These are phyloP conservation scores for Cirrhinus mrigala DNA, from an alignment of 2,797 vertebrate species.

Conservation along the genomic window DNA sequence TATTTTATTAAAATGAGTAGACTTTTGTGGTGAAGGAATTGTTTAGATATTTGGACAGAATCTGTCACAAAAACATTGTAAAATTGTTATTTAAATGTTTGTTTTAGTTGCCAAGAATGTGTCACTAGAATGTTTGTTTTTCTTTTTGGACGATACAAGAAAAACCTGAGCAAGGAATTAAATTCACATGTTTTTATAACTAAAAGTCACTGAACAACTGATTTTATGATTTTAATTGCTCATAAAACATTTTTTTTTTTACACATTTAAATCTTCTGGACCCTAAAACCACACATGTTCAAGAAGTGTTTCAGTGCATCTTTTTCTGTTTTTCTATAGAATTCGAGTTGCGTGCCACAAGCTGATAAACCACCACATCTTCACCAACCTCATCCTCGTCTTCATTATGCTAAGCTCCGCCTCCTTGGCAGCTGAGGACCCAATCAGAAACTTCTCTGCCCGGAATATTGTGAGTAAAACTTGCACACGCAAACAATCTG, in stretches of 20 bases:
- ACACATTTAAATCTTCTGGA: not conserved
- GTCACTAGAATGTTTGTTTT: no score
- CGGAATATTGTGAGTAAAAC: constrained; percentile 92
- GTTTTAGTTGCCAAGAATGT: not conserved
- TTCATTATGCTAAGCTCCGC: constrained; percentile 99
- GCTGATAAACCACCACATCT: constrained; percentile 98
- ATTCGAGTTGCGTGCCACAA: constrained; percentile 95
- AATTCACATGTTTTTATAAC: no score
- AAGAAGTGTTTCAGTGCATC: not conserved
- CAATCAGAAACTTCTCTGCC: constrained; percentile 94
- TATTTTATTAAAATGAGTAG: not conserved
- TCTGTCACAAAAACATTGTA: not conserved
- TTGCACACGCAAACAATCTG: not conserved
- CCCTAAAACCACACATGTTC: not conserved
- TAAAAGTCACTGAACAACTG: no score
- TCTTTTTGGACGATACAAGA: not conserved
- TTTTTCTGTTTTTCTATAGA: constrained; percentile 74
- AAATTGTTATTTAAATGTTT: not conserved
- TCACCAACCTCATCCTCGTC: constrained; percentile 98
- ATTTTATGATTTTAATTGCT: no score
- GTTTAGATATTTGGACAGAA: not conserved
- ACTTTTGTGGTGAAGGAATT: no score
- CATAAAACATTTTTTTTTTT: no score
- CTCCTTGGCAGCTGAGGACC: constrained; percentile 96
- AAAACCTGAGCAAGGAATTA: not conserved